These are phyloP conservation scores for Epinotia ramella DNA, from an alignment of 2,888 invertebrate genomes.

Conservation along the genomic window DNA sequence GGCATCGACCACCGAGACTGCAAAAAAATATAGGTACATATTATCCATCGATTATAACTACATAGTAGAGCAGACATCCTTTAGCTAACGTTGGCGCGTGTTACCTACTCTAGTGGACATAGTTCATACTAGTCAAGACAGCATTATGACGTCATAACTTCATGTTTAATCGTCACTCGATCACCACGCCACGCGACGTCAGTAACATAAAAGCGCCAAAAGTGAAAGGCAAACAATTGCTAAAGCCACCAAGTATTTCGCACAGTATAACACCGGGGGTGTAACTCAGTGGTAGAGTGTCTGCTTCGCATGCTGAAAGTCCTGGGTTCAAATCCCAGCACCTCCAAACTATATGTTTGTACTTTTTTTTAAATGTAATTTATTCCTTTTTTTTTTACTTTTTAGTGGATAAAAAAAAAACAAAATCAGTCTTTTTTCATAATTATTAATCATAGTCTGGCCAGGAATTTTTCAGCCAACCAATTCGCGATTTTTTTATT, in stretches of 20 bases:
- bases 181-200: not conserved
- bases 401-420: too few relatives aligned
- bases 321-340: constrained; percentile 75
- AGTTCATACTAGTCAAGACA: too few relatives aligned
- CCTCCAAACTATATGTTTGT: constrained; percentile 58
- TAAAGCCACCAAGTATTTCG: constrained; percentile 10
- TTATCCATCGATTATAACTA: not conserved
- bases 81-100: too few relatives aligned
- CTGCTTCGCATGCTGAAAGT: constrained; percentile 77
- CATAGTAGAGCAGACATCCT: not conserved
- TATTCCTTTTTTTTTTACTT: too few relatives aligned
- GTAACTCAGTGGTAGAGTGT: constrained; percentile 59
- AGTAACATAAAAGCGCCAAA: not conserved
- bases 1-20: constrained; percentile 80
- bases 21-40: not conserved
- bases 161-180: not conserved
- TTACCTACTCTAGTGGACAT: too few relatives aligned
- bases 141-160: too few relatives aligned
- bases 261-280: constrained; percentile 32
- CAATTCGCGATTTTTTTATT: too few relatives aligned
- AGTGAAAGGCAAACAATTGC: not conserved
- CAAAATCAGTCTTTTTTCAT: too few relatives aligned
- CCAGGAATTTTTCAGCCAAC: too few relatives aligned
- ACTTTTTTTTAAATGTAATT: too few relatives aligned
- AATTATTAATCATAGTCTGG: too few relatives aligned